Base-by-base conservation (phyloP, 1,140 invertebrate species). In the Lordiphosa mommai region DNA sequence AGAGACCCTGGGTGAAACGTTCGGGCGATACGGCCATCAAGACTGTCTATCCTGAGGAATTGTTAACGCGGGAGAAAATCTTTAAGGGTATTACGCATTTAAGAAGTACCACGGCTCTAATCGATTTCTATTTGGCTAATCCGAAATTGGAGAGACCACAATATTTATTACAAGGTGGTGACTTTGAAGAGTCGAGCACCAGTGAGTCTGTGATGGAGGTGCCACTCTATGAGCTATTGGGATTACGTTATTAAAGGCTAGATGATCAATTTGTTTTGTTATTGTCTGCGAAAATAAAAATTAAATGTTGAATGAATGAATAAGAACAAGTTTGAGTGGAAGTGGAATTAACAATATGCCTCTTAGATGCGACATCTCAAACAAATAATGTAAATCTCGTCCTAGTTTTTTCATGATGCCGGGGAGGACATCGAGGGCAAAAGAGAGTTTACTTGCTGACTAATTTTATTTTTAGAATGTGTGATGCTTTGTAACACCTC, bases 41-140 rank as follows among this genome's bases (percentile, higher is more conserved):
- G 17, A 84, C 86, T 1, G 68, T 86, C 3, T 88, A 73, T 20
- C 87, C 87, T 0, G 66, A 82, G 16, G 87, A 88, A 36, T 41
- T 88, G n/a, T 32, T 84, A 3, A 79, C 85, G 1, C 63, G 72
- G 3, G 64, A 85, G 20, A 85, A 72, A 57, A 67, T 88, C 29
- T 88, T 88, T 14, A 87, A 88, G 17, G 85, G 85, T 44, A 88
- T 88, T 6, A 69, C 68, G 9, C 87, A 88, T 50, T 49, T 88
- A 36, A 73, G 87, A 14, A 88, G 86, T n/a, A 87, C 84, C 3
- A 69, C 77, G 12, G 67, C 65, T 0, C 40, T 88, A 0, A 60
- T 85, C 5, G 82, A 85, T 7, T 87, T 88, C 36, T 88, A 86
- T 29, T 47, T 63, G 44, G 48, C 67, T 16, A 67, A 82, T 57